Evolutionary conservation across 2,113 vertebrate species (phyloP).

Genomic region (Sus scrofa): DNA sequence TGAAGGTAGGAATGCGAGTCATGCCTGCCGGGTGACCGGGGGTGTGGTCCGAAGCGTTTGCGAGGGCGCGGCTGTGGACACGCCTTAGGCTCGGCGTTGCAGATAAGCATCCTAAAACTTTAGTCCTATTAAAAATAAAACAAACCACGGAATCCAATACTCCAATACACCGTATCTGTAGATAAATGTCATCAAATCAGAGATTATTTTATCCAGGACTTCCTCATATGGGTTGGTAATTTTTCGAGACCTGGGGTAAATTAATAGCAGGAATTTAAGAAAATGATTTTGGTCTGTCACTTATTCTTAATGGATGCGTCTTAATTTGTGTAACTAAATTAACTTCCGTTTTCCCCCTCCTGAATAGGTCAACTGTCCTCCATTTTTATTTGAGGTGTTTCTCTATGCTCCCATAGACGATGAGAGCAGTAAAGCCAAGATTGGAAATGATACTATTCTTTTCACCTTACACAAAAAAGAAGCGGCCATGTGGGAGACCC

Average conservation of each 20-base stretch:
- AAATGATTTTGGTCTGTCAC: background rate
- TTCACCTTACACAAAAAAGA: slow-evolving; percentile 93
- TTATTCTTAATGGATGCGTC: background rate
- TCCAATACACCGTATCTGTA: background rate
- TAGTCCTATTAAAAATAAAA: background rate
- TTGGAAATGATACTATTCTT: slow-evolving; percentile 90
- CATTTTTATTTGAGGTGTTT: slow-evolving; percentile 95
- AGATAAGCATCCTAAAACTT: background rate
- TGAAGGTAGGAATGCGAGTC: slow-evolving; percentile 90
- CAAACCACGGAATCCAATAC: background rate
- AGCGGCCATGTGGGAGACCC: slow-evolving; percentile 89
- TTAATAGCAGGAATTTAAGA: slow-evolving; percentile 4
- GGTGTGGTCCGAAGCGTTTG: background rate
- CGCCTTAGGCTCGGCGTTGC: background rate
- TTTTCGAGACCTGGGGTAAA: background rate
- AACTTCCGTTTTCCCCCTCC: background rate
- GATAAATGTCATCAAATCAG: background rate
- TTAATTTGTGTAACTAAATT: background rate
- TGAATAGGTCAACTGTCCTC: slow-evolving; percentile 93
- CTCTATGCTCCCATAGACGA: slow-evolving; percentile 92
- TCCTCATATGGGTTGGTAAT: background rate
- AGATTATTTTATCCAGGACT: background rate
- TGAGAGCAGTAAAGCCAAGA: slow-evolving; percentile 90
- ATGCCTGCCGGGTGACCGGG: background rate
- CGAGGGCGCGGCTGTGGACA: rapidly evolving